Conservation (phyloP, 2,797 vertebrate species). For the Takifugu rubripes region DNA sequence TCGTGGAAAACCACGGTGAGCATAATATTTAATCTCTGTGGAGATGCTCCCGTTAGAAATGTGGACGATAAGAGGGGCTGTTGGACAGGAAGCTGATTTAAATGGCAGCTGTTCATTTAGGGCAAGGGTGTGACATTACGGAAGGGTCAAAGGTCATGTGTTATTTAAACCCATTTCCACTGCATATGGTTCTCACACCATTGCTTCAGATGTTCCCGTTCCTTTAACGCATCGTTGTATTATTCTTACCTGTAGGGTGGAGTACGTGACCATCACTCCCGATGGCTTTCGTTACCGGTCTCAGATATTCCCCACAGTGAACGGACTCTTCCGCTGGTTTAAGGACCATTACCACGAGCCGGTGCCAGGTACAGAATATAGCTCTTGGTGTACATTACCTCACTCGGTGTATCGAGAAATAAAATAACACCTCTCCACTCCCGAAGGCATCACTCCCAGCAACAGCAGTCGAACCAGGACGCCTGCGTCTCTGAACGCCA, state of each 20-base stretch:
- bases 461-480: conserved; percentile 94
- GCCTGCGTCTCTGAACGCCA: conserved; percentile 93
- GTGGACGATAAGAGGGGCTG: not conserved
- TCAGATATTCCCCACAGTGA: conserved; percentile 93
- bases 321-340: conserved; percentile 98
- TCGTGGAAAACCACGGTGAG: conserved; percentile 95
- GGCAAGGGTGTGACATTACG: too few species aligned
- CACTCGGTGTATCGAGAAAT: not conserved
- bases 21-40: not conserved
- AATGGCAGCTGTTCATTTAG: not conserved
- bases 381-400: not conserved
- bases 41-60: not conserved
- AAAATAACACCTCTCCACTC: not conserved
- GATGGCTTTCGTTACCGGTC: conserved; percentile 97
- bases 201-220: not conserved
- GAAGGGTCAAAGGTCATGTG: too few species aligned
- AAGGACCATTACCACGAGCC: conserved; percentile 99
- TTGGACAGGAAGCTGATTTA: not conserved
- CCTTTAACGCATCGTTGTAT: not conserved
- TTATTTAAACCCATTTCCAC: not conserved
- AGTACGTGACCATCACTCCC: conserved; percentile 95
- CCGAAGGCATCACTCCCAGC: conserved; percentile 89
- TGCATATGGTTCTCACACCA: too few species aligned
- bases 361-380: conserved; percentile 84
- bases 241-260: conserved; percentile 75